Evolutionary conservation across 1,140 invertebrate genomes (phyloP).

Genomic region (Schlechtendalia chinensis): DNA sequence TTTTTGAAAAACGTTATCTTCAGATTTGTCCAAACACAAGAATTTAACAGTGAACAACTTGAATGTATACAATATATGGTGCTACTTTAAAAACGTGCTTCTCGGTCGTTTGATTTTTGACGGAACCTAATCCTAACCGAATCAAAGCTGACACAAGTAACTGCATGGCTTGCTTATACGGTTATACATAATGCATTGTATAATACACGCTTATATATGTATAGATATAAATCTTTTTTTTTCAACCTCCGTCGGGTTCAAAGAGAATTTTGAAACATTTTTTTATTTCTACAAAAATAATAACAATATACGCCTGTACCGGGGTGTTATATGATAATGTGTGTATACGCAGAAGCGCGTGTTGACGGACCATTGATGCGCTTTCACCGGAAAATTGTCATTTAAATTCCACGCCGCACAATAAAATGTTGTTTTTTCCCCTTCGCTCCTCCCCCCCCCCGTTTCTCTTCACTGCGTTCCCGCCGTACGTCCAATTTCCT

Average conservation of each 20-base stretch:
- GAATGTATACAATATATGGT: no score
- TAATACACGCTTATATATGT: not conserved
- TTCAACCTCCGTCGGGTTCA: not conserved
- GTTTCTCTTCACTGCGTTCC: not conserved
- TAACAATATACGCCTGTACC: not conserved
- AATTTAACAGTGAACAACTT: no score
- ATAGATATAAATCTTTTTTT: not conserved
- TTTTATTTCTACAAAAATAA: conserved; percentile 15
- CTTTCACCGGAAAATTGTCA: conserved; percentile 43
- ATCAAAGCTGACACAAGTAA: not conserved
- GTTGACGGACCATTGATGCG: conserved; percentile 6
- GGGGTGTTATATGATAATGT: not conserved
- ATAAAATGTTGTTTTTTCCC: conserved; percentile 21
- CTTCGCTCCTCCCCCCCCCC: not conserved
- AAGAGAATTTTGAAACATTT: not conserved
- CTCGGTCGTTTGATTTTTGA: not conserved
- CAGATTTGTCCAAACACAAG: no score
- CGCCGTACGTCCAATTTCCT: conserved; percentile 5
- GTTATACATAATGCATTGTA: no score
- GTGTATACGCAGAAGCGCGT: not conserved
- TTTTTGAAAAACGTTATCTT: no score
- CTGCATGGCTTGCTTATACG: no score
- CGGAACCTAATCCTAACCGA: not conserved
- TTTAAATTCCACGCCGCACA: conserved; percentile 13
- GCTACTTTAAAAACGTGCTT: no score